A percentile compares a stretch with the other conserved stretches of the same genome.
These are phyloP conservation scores for Poecile montanus DNA, from an alignment of 2,797 vertebrate species.

Conservation along the genomic window DNA sequence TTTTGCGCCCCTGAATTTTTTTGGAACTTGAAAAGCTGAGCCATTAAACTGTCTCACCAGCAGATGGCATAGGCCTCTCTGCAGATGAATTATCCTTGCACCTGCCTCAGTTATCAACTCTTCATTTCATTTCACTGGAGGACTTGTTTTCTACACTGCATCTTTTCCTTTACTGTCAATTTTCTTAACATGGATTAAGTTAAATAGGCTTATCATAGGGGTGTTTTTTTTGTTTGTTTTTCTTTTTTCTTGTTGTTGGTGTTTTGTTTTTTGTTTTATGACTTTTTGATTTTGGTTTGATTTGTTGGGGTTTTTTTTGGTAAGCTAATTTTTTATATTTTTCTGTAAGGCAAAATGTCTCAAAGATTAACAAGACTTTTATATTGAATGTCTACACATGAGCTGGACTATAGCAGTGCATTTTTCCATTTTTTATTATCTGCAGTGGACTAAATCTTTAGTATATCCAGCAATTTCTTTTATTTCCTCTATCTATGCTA, in stretches of 20 bases:
- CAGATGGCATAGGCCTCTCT: conserved; percentile 58
- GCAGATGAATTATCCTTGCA: neutral
- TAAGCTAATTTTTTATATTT: neutral
- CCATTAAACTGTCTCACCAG: conserved; percentile 68
- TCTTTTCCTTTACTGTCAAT: neutral
- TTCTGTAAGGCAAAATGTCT: neutral
- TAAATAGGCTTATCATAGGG: neutral
- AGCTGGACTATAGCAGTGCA: neutral
- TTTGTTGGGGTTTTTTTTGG: too few relatives aligned
- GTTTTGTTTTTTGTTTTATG: neutral
- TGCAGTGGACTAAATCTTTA: neutral
- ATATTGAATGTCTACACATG: neutral
- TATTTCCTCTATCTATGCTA: neutral
- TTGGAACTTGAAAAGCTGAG: conserved; percentile 10
- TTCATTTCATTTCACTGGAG: neutral
- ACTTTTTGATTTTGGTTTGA: too few relatives aligned
- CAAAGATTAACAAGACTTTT: neutral
- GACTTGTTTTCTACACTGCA: neutral
- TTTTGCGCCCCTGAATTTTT: neutral
- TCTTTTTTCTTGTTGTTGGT: neutral
- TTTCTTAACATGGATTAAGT: neutral
- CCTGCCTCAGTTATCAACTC: neutral
- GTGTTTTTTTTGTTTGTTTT: neutral
- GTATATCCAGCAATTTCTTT: neutral
- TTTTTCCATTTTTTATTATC: neutral